Evolutionary conservation across 2,888 invertebrate genomes (phyloP).

Genomic region (Bruchidius siliquastri): DNA sequence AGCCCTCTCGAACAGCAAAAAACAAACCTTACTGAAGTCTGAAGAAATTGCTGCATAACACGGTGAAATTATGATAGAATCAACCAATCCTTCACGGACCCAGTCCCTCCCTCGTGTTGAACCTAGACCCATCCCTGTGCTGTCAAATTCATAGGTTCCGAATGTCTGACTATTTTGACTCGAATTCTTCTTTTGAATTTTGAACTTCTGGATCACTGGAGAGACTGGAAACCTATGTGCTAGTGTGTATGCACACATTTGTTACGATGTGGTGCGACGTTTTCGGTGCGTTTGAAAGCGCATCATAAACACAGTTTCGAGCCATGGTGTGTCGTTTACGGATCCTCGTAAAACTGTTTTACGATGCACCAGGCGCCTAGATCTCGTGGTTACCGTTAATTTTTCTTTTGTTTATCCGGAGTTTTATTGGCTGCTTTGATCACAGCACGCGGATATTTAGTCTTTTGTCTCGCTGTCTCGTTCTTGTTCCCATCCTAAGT

Average conservation of each 20-base stretch:
- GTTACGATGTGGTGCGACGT: neutral
- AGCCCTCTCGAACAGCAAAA: too few species aligned
- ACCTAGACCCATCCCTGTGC: too few species aligned
- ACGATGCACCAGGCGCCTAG: neutral
- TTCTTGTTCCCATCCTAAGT: neutral
- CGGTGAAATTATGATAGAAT: too few species aligned
- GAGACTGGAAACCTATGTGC: too few species aligned
- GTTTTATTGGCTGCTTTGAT: neutral
- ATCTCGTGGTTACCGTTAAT: neutral
- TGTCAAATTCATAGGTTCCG: too few species aligned
- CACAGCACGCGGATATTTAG: neutral
- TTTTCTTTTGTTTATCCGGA: neutral
- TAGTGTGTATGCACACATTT: neutral
- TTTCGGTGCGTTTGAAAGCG: neutral
- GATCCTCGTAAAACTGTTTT: neutral
- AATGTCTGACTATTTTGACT: too few species aligned
- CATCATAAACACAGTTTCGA: neutral
- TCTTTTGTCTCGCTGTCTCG: neutral
- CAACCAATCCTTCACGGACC: too few species aligned
- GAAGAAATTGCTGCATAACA: too few species aligned
- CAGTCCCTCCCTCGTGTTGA: too few species aligned
- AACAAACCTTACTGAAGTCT: too few species aligned
- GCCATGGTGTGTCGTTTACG: neutral
- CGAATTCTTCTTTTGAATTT: too few species aligned
- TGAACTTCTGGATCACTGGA: too few species aligned